These are phyloP conservation scores for Shinisaurus crocodilurus DNA, from an alignment of 2,113 vertebrate genomes.

Conservation along the genomic window DNA sequence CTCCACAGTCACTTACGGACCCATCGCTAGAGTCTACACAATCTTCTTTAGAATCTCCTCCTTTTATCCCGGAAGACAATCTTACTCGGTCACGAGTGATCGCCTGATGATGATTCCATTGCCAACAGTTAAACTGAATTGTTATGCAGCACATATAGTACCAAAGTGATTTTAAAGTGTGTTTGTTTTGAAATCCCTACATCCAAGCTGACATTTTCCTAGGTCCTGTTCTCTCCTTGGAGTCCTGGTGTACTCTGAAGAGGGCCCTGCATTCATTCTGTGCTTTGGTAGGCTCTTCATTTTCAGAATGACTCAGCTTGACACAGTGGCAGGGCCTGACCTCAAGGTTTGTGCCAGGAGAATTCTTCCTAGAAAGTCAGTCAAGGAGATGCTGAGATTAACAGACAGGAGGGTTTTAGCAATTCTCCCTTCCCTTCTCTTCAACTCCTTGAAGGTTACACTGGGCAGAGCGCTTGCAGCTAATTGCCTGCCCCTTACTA, in stretches of 20 bases:
- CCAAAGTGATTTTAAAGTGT: neutral
- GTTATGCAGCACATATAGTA: neutral
- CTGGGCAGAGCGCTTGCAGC: conserved; percentile 37
- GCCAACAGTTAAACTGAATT: neutral
- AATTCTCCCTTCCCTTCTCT: conserved; percentile 7
- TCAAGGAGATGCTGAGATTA: conserved; percentile 23
- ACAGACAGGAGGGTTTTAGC: conserved; percentile 11
- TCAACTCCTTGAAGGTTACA: conserved; percentile 8
- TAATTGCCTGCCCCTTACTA: conserved; percentile 27
- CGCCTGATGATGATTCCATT: no score
- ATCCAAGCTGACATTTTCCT: neutral
- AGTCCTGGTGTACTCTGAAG: conserved; percentile 34
- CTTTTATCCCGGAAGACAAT: no score
- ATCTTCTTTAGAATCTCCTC: no score
- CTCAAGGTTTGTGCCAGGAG: conserved; percentile 41
- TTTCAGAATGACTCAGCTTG: conserved; percentile 60
- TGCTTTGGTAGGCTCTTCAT: conserved; percentile 48
- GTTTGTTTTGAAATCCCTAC: neutral
- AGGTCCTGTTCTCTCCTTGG: neutral
- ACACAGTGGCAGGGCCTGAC: conserved; percentile 35
- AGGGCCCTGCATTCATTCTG: conserved; percentile 24
- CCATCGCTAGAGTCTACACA: no score
- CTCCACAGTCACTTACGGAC: no score
- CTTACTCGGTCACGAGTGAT: no score
- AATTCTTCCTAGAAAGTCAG: conserved; percentile 48